phyloP scores from a whole-genome alignment of 2,888 invertebrate species.

The Hetaerina titia region DNA sequence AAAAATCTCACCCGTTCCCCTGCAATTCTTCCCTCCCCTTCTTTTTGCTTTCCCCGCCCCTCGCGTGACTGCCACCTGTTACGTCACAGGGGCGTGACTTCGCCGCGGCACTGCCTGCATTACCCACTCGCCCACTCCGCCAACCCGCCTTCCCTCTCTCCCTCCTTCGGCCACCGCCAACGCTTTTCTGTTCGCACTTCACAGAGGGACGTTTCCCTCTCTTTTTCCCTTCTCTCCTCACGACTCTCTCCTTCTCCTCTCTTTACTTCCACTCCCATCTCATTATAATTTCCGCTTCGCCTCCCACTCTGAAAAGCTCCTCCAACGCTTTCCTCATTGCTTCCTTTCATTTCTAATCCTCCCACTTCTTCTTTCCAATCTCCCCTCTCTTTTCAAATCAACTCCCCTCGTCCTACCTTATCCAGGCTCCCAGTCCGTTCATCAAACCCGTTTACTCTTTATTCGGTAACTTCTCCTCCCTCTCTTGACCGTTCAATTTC shows the following conservation, averaged over 20 bases:
- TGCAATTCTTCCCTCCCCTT: not conserved
- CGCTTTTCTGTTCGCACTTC: not conserved
- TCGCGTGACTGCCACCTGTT: conserved; percentile 24
- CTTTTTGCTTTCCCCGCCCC: not conserved
- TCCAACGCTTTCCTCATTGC: not conserved
- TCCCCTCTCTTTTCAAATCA: not conserved
- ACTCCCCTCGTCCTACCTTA: not conserved
- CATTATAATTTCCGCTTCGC: not conserved
- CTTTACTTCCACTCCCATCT: not conserved
- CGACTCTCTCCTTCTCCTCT: not conserved
- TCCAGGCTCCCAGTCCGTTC: too few relatives aligned
- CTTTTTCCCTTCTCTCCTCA: not conserved
- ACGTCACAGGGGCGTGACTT: conserved; percentile 29
- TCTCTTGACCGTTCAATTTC: not conserved
- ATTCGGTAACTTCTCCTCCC: not conserved
- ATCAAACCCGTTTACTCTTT: not conserved
- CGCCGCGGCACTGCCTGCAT: not conserved
- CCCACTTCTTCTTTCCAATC: not conserved
- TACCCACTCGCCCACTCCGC: not conserved
- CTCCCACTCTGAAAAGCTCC: not conserved
- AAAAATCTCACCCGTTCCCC: not conserved
- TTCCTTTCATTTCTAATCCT: not conserved
- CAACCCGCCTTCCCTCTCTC: not conserved
- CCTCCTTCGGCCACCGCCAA: not conserved
- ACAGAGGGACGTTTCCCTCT: not conserved